Base-by-base conservation (phyloP, 2,888 invertebrate genomes). In the Hesperia comma region DNA sequence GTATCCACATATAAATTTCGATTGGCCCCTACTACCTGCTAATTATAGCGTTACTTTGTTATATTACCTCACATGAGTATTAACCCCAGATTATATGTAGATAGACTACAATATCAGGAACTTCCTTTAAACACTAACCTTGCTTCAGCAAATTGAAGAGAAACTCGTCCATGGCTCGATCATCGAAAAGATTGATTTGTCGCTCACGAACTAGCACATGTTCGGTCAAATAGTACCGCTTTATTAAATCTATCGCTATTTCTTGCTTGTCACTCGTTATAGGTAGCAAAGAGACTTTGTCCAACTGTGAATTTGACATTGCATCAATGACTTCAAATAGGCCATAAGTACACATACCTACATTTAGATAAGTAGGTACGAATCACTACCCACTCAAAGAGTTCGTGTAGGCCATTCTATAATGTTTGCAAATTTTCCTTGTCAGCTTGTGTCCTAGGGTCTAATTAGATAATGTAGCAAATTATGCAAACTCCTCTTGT, bases 91-190 rank as follows among this genome's bases (percentile, higher is more conserved):
- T 26, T 4, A 4, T 26, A 26, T 26, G 26, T n/a, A n/a, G 26
- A 26, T 26, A 26, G 26, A 26, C 26, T 26, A 26, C 3, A n/a
- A 4, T 26, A 26, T 26, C 5, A 26, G 5, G 26, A 26, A 6
- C 12, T 37, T 17, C 14, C 7, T 7, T 6, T 40, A 19, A 1
- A 33, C 19, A 8, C 57, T 10, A 66, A 90, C 92, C 92, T 79
- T 92, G 92, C 71, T 84, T 88, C 3, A 92, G 73, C 43, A 92
- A 69, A 32, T 75, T 77, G n/a, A 76, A 10, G 7, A 92, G 74
- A 56, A 90, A 91, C 68, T 90, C 87, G 67, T 90, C 90, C 3
- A 92, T 73, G 1, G 91, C 87, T 5, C 83, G 75, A 66, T 92
- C 91, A 37, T 84, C 80, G 10, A 49, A 63, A 1, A 90, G 69